Evolutionary conservation across 2,888 invertebrate species (phyloP), one percentile per base, ranked within the genome.

Genomic region (Yponomeuta plumbellus): DNA sequence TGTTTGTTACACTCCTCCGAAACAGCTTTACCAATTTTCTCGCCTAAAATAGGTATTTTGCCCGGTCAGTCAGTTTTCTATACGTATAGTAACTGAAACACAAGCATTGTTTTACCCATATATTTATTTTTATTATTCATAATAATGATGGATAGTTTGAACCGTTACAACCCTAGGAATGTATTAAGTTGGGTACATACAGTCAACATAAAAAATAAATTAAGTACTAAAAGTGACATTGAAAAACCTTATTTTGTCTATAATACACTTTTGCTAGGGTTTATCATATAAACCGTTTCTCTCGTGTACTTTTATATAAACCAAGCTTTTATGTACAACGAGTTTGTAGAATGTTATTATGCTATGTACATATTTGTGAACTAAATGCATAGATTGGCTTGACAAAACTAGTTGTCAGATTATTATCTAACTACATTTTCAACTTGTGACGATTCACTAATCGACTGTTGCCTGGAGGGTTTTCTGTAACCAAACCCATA

Each of bases 81-180:
- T 5, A 13, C 44, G 3, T 13, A 52, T 17, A 17, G 13, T 52
- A 52, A 52, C 34, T 34, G 34, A 34, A 74, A 71, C 72, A 71
- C 75, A 71, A 71, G 67, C 67, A 65, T 20, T 22, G 23, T 72
- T 74, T 78, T 78, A 79, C 80, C 72, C 77, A 84, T 85, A 85
- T 80, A 84, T 86, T 40, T 61, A 52, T 23, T 83, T 87, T 83
- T 83, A 85, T 85, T 82, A 85, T 84, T 82, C 83, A 83, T 84
- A 76, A 79, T 77, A 80, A 52, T 74, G 73, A 76, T 78, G 82
- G 85, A 84, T 85, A 84, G 82, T 83, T 81, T 82, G 82, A 86
- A 86, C 81, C 80, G 76, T 83, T 83, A 78, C 83, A 80, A 85
- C 78, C 76, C 82, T 84, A 86, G 89, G 89, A 89, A 90, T 90